phyloP scores from a whole-genome alignment of 2,113 vertebrate genomes.

The Lasiurus borealis region DNA sequence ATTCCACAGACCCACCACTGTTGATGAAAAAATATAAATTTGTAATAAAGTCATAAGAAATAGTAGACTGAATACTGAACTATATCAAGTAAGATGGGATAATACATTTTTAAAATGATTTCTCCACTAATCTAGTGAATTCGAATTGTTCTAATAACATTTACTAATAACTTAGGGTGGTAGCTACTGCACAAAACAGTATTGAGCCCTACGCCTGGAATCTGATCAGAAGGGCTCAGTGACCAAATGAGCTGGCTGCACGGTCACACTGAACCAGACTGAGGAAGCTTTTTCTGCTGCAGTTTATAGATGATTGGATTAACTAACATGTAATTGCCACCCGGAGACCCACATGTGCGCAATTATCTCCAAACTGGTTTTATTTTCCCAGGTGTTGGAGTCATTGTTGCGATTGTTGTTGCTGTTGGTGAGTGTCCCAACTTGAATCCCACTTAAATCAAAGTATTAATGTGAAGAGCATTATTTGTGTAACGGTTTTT shows the following conservation, averaged over 20 bases:
- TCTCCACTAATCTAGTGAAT: background rate
- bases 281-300: background rate
- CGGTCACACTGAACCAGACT: background rate
- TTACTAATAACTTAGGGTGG: too few species aligned
- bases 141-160: background rate
- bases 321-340: background rate
- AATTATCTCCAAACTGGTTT: background rate
- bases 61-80: background rate
- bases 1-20: background rate
- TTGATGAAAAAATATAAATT: background rate
- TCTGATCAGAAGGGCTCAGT: background rate
- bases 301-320: background rate
- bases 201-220: background rate
- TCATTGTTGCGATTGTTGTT: background rate
- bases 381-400: slow-evolving; percentile 31
- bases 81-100: background rate
- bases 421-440: slow-evolving; percentile 42
- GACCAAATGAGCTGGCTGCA: background rate
- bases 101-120: background rate
- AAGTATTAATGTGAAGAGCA: background rate
- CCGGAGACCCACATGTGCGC: background rate
- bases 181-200: background rate
- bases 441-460: background rate
- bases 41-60: background rate
- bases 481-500: background rate